These are phyloP conservation scores for Ceraclea dissimilis DNA, from an alignment of 2,888 invertebrate genomes.

Conservation along the genomic window DNA sequence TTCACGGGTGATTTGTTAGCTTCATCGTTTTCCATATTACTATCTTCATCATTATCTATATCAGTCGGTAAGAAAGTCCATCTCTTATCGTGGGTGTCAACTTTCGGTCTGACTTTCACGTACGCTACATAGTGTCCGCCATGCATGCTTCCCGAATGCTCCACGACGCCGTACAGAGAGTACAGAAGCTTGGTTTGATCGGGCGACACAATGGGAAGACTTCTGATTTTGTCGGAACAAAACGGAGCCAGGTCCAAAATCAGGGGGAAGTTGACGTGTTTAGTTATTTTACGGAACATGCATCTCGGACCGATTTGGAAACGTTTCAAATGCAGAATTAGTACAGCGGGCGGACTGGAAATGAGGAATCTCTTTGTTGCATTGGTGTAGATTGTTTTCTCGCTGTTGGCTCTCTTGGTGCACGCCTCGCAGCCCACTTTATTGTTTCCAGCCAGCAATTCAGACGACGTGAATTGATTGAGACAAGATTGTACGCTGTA, in stretches of 20 bases:
- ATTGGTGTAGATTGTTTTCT: slow-evolving; percentile 70
- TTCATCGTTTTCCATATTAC: slow-evolving; percentile 27
- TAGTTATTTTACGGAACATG: slow-evolving; percentile 75
- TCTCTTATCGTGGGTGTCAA: slow-evolving; percentile 55
- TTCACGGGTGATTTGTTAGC: slow-evolving; percentile 31
- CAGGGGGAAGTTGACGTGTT: slow-evolving; percentile 81
- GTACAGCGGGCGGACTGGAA: slow-evolving; percentile 83
- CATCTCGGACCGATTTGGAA: slow-evolving; percentile 76
- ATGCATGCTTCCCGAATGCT: slow-evolving; percentile 86
- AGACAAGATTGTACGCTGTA: slow-evolving; percentile 84
- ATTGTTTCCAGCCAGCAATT: slow-evolving; percentile 85
- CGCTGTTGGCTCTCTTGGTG: slow-evolving; percentile 63
- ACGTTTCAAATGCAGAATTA: slow-evolving; percentile 91
- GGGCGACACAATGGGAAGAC: slow-evolving; percentile 53
- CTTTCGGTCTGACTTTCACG: slow-evolving; percentile 72
- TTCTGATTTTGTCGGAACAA: slow-evolving; percentile 63
- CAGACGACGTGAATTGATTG: slow-evolving; percentile 85
- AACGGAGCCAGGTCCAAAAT: slow-evolving; percentile 85
- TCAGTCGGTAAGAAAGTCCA: slow-evolving; percentile 67
- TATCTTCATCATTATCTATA: slow-evolving; percentile 41
- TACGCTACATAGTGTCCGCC: slow-evolving; percentile 88
- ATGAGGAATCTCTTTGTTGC: slow-evolving; percentile 82
- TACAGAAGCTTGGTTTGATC: slow-evolving; percentile 68
- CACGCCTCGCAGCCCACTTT: slow-evolving; percentile 91
- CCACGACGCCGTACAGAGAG: slow-evolving; percentile 90